A percentile compares a stretch with the other conserved stretches of the same genome.
These are phyloP conservation scores for Salticus scenicus DNA, from an alignment of 2,888 invertebrate species.

Conservation along the genomic window DNA sequence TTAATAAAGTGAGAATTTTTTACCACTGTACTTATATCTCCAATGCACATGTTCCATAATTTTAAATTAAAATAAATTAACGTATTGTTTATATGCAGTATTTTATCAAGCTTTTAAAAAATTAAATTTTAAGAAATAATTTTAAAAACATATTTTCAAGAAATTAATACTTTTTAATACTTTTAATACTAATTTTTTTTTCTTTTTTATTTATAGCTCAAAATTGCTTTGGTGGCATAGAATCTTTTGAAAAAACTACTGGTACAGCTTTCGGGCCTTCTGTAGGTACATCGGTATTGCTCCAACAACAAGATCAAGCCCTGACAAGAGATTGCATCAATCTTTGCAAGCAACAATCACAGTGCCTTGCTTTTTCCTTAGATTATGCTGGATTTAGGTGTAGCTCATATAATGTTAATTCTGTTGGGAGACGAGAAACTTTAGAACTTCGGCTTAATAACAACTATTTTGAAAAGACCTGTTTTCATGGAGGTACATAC, in stretches of 20 bases:
- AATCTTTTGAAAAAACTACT: conserved; percentile 77
- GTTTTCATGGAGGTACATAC: conserved; percentile 75
- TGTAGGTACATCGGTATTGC: conserved; percentile 75
- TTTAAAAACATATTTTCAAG: too few relatives aligned
- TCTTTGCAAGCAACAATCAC: conserved; percentile 74
- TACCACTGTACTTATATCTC: too few relatives aligned
- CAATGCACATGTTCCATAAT: too few relatives aligned
- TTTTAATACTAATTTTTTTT: too few relatives aligned
- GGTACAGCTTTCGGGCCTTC: conserved; percentile 74
- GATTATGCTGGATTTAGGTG: conserved; percentile 77
- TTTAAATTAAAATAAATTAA: too few relatives aligned
- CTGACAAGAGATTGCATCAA: conserved; percentile 77
- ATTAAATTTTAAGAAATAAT: too few relatives aligned
- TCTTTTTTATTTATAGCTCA: conserved; percentile 69
- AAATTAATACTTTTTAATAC: too few relatives aligned
- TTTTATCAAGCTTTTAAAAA: too few relatives aligned
- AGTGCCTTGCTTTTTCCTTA: conserved; percentile 71
- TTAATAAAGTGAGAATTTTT: too few relatives aligned
- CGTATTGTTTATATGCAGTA: too few relatives aligned
- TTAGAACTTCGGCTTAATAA: conserved; percentile 74
- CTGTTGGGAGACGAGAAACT: conserved; percentile 74
- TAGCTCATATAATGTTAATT: conserved; percentile 75
- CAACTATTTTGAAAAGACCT: conserved; percentile 77
- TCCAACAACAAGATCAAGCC: conserved; percentile 76
- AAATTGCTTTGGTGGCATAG: conserved; percentile 77